phyloP scores from a whole-genome alignment of 2,113 vertebrate genomes.

The Prolemur simus region DNA sequence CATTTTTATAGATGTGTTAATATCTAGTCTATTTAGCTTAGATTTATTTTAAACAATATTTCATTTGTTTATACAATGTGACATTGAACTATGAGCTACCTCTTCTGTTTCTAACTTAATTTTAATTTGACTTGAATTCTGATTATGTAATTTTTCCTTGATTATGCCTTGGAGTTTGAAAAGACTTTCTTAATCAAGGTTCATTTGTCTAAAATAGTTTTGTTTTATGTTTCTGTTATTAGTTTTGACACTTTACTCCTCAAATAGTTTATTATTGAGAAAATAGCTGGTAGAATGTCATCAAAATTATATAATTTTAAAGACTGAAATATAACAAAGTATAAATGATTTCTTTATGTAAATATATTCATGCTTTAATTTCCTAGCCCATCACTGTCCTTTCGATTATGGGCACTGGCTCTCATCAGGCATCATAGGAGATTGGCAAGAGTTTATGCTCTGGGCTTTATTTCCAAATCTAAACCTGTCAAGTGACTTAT shows the following conservation, averaged over 20 bases:
- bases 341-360: background rate
- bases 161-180: conserved; percentile 6
- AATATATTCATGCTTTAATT: background rate
- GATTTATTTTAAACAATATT: background rate
- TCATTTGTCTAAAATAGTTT: background rate
- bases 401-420: background rate
- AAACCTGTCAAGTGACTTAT: background rate
- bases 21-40: background rate
- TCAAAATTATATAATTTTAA: background rate
- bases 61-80: background rate
- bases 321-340: background rate
- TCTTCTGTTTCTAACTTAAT: conserved; percentile 12
- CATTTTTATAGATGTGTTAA: background rate
- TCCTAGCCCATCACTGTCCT: background rate
- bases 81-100: background rate
- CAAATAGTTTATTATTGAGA: background rate
- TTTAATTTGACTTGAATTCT: background rate
- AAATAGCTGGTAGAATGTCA: background rate
- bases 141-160: conserved; percentile 10
- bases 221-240: background rate
- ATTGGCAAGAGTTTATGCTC: background rate
- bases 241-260: background rate
- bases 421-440: rapidly evolving
- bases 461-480: background rate
- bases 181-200: background rate